phyloP scores from a whole-genome alignment of 92 coral and sea anemone species.

The Meandrina meandrites region DNA sequence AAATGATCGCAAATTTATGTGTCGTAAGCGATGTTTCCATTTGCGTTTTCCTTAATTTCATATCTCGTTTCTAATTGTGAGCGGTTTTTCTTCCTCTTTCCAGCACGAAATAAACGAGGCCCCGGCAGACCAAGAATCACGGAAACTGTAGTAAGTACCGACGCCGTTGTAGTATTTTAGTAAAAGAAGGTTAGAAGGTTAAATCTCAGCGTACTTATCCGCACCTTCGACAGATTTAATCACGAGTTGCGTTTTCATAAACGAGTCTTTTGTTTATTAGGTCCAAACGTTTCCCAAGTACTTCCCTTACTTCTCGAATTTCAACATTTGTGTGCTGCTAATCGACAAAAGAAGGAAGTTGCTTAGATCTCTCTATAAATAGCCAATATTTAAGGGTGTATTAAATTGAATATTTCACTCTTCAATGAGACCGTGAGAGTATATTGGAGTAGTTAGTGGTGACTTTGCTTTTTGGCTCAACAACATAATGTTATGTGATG shows the following conservation, averaged over 20 bases:
- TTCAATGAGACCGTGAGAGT: not conserved
- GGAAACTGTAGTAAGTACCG: slow-evolving; percentile 59
- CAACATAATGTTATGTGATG: not conserved
- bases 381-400: not conserved
- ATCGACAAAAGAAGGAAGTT: not conserved
- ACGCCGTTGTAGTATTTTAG: not conserved
- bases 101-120: slow-evolving; percentile 80
- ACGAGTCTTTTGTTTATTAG: slow-evolving; percentile 26
- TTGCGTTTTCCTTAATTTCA: not conserved
- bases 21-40: not conserved
- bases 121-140: slow-evolving; percentile 72
- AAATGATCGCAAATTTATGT: slow-evolving; percentile 17
- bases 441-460: too few relatives aligned
- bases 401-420: not conserved
- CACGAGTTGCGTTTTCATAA: not conserved
- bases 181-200: slow-evolving; percentile 7
- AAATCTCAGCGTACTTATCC: slow-evolving; percentile 12
- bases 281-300: slow-evolving; percentile 6
- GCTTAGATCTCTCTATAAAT: not conserved
- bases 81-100: slow-evolving; percentile 8
- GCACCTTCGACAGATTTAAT: not conserved
- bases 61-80: not conserved
- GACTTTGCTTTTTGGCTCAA: not conserved
- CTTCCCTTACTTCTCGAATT: slow-evolving; percentile 1
- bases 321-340: not conserved